These are phyloP conservation scores for Paelopatides confundens DNA, from an alignment of 53 echinoderm and acorn worm species.

Conservation along the genomic window DNA sequence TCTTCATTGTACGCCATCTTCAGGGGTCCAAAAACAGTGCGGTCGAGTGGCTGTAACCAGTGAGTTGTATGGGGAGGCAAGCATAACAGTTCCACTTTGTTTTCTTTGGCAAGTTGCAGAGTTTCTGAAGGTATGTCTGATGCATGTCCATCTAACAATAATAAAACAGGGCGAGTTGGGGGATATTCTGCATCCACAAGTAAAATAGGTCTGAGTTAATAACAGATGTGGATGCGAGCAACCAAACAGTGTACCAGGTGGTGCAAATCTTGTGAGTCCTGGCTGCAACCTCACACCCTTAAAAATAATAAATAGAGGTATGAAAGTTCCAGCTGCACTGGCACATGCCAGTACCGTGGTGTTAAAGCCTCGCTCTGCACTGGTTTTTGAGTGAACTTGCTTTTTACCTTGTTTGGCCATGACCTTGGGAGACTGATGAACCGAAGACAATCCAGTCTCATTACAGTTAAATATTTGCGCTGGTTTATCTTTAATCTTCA, in stretches of 20 bases:
- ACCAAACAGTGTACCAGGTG: conserved; percentile 57
- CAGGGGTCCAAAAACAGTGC: conserved; percentile 64
- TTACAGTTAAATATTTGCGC: not conserved
- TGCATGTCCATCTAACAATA: conserved; percentile 50
- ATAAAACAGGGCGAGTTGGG: conserved; percentile 44
- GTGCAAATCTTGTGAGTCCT: conserved; percentile 41
- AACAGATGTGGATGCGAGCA: conserved; percentile 18
- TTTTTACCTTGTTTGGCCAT: conserved; percentile 55
- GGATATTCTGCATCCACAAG: conserved; percentile 60
- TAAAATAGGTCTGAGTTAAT: conserved; percentile 55
- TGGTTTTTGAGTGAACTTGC: conserved; percentile 66
- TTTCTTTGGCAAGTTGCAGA: conserved; percentile 9
- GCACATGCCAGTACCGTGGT: conserved; percentile 54
- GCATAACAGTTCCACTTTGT: conserved; percentile 58
- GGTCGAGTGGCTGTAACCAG: conserved; percentile 60
- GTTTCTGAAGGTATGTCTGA: conserved; percentile 53
- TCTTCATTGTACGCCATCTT: conserved; percentile 58
- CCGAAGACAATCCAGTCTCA: not conserved
- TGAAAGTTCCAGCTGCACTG: conserved; percentile 52
- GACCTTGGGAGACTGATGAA: not conserved
- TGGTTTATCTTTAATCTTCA: not conserved
- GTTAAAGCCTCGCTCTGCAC: conserved; percentile 56
- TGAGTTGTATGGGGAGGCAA: conserved; percentile 64
- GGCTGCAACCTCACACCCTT: conserved; percentile 51
- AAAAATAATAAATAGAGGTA: conserved; percentile 61